Conservation (phyloP, 1,140 invertebrate species). For the Drosophila kepulauana region DNA sequence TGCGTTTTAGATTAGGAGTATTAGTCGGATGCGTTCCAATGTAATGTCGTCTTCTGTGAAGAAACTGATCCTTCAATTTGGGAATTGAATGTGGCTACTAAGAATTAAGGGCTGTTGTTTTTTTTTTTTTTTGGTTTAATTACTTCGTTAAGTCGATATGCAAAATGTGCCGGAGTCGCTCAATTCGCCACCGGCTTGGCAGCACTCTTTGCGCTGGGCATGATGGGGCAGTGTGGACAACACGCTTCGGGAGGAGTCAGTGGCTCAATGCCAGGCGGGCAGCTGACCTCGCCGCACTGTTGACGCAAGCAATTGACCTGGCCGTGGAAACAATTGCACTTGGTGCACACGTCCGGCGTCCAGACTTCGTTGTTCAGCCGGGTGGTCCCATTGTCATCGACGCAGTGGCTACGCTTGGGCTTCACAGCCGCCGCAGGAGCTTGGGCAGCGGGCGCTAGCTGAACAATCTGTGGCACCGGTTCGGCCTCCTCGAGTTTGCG, state of each 20-base stretch:
- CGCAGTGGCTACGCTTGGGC: conserved; percentile 79
- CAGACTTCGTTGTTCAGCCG: conserved; percentile 86
- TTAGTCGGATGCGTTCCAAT: conserved; percentile 11
- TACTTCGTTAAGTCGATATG: conserved; percentile 72
- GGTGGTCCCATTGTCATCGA: conserved; percentile 84
- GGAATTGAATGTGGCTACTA: conserved; percentile 70
- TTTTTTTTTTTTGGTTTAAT: conserved; percentile 7
- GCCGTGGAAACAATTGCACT: conserved; percentile 85
- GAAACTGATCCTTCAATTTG: conserved; percentile 28
- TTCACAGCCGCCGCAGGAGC: conserved; percentile 34
- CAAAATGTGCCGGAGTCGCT: conserved; percentile 31
- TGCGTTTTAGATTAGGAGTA: conserved; percentile 28
- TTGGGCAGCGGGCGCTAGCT: conserved; percentile 48
- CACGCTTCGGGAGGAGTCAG: conserved; percentile 75
- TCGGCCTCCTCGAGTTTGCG: conserved; percentile 85
- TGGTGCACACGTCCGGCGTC: conserved; percentile 86
- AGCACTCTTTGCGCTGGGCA: conserved; percentile 18
- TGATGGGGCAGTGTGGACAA: conserved; percentile 69
- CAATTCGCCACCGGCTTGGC: conserved; percentile 36
- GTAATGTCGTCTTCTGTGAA: conserved; percentile 1
- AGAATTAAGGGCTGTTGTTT: conserved; percentile 42
- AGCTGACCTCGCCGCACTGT: conserved; percentile 73
- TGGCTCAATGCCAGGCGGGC: conserved; percentile 67
- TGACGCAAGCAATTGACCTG: conserved; percentile 78
- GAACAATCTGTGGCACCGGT: conserved; percentile 38